Evolutionary conservation across 2,888 invertebrate genomes (phyloP), one percentile per base, ranked within the genome.

Genomic region (Campaea margaritaria): DNA sequence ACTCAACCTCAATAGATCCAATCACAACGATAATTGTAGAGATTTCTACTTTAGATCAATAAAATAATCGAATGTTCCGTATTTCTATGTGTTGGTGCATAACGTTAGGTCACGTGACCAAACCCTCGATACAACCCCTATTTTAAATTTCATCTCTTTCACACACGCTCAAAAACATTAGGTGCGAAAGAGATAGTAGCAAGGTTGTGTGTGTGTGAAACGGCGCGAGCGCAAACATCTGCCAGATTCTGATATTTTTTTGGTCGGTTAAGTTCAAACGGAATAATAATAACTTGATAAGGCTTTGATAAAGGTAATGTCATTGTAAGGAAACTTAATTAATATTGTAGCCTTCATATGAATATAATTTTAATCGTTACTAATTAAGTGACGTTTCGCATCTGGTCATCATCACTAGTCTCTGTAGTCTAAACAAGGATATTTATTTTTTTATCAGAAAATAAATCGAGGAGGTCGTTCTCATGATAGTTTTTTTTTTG

Each of bases 211-310:
- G 81, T 82, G 83, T 10, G 80, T 81, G 70, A 73, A 74, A 45
- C 77, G 79, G 81, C 82, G 82, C 84, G 83, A 78, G 83, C 81
- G 72, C 78, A 85, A 91, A 90, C 91, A 91, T 90, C 91, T 92
- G 91, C 91, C 86, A 67, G 79, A 76, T 69, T 79, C 76, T 78
- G 76, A 83, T 86, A 83, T 85, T 86, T 90, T 87, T 87, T 63
- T 85, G 75, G 81, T 80, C 75, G 80, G 83, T 81, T 82, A 78
- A 71, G 69, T 80, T 78, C 69, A 73, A 68, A 68, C 64, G 62
- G 64, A 83, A 78, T 85, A 87, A 85, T 82, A 87, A 86, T 85
- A 79, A 68, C 28, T 46, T 38, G 15, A 52, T 15, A 36, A n/a
- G 12, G 34, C 28, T 42, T 10, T 9, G 31, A 31, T n/a, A 9